These are phyloP conservation scores for Drosophila pseudotakahashii DNA, from an alignment of 2,888 invertebrate species.

Conservation along the genomic window DNA sequence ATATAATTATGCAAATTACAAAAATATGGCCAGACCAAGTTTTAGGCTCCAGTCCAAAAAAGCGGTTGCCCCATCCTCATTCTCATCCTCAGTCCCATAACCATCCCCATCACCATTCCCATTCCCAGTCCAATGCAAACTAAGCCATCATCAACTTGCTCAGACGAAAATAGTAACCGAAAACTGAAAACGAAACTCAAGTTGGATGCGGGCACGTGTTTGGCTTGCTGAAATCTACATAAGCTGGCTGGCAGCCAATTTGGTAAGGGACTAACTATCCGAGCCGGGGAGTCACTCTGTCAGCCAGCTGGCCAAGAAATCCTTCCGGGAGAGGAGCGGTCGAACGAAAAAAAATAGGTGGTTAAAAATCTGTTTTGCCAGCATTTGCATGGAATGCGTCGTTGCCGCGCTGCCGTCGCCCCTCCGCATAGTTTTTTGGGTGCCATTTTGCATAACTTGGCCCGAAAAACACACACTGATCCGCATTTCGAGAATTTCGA, in stretches of 20 bases:
- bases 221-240: conserved; percentile 74
- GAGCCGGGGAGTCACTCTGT: conserved; percentile 37
- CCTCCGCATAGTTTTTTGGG: conserved; percentile 48
- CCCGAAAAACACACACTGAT: conserved; percentile 31
- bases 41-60: conserved; percentile 51
- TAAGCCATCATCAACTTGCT: conserved; percentile 34
- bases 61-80: conserved; percentile 1
- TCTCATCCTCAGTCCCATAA: background rate
- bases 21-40: conserved; percentile 63
- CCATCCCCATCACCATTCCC: background rate
- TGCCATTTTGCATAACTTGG: conserved; percentile 72
- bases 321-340: conserved; percentile 47
- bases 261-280: conserved; percentile 71
- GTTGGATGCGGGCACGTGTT: conserved; percentile 75
- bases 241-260: conserved; percentile 79
- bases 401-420: conserved; percentile 55
- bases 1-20: conserved; percentile 75
- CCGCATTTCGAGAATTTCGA: conserved; percentile 48
- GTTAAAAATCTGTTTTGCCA: conserved; percentile 77
- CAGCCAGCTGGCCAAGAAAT: conserved; percentile 68
- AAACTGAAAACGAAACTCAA: conserved; percentile 69
- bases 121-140: conserved; percentile 6
- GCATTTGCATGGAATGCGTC: conserved; percentile 75
- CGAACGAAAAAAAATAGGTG: conserved; percentile 48
- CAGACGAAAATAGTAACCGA: conserved; percentile 60